Conservation (phyloP, 2,113 vertebrate genomes). For the Hypocryptadius cinnamomeus region DNA sequence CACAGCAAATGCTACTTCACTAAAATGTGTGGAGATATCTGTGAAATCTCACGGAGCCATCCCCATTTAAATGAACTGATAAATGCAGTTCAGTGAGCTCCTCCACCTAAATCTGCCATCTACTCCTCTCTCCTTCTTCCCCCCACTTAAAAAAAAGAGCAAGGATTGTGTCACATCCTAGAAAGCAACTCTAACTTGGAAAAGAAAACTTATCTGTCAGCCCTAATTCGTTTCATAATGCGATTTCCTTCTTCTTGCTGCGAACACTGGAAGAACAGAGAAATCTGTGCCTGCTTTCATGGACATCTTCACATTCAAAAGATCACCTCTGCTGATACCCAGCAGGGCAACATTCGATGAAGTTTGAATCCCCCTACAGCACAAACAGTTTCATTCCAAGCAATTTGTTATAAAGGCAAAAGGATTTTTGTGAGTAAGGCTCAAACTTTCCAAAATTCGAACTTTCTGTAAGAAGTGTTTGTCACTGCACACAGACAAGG, state of each 20-base stretch:
- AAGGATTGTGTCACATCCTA: not conserved
- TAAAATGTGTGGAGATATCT: not conserved
- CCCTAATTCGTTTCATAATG: not conserved
- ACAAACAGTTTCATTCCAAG: not conserved
- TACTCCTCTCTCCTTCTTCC: not conserved
- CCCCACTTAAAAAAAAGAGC: not conserved
- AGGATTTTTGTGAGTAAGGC: not conserved
- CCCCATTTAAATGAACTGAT: not conserved
- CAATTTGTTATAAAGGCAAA: not conserved
- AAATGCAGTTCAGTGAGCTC: not conserved
- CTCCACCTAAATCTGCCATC: not conserved
- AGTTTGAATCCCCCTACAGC: not conserved
- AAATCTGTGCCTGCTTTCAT: not conserved
- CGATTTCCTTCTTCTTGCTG: not conserved
- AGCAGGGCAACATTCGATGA: not conserved
- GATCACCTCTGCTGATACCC: not conserved
- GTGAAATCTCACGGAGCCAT: not conserved
- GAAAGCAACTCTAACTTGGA: not conserved
- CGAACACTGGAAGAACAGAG: not conserved
- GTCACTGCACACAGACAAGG: not conserved
- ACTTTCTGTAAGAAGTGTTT: not conserved
- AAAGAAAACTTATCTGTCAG: conserved; percentile 9
- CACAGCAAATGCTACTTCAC: not conserved
- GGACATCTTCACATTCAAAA: not conserved
- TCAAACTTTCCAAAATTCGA: not conserved